Evolutionary conservation across 2,113 vertebrate genomes (phyloP).

Genomic region (Thamnaconus septentrionalis): DNA sequence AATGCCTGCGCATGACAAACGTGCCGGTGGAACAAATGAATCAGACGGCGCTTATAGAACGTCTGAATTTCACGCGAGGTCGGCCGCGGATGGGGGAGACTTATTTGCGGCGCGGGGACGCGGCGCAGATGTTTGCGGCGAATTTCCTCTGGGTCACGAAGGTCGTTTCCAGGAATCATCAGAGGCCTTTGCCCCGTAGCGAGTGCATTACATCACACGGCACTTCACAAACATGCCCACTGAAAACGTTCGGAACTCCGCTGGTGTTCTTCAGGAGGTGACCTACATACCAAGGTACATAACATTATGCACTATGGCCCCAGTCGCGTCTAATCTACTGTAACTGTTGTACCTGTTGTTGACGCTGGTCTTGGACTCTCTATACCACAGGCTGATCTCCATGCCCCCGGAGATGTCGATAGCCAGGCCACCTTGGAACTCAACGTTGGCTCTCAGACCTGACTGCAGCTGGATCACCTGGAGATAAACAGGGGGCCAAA

Average conservation of each 20-base stretch:
- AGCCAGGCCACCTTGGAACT: slow-evolving; percentile 88
- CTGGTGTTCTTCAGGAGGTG: neutral
- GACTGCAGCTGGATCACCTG: slow-evolving; percentile 91
- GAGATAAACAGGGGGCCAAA: neutral
- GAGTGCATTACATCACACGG: slow-evolving; percentile 16
- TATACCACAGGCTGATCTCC: slow-evolving; percentile 98
- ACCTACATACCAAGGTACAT: neutral
- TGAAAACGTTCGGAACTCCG: neutral
- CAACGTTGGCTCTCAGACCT: slow-evolving; percentile 81
- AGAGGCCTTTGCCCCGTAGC: slow-evolving; percentile 26
- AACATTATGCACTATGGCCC: neutral
- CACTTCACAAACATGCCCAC: slow-evolving; percentile 16
- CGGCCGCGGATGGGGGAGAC: slow-evolving; percentile 39
- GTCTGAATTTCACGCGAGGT: slow-evolving; percentile 47
- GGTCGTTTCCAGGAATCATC: slow-evolving; percentile 33
- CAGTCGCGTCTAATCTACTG: neutral
- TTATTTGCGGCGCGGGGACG: slow-evolving; percentile 46
- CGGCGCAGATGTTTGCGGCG: slow-evolving; percentile 2
- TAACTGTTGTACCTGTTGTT: slow-evolving; percentile 84
- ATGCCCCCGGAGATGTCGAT: slow-evolving; percentile 97
- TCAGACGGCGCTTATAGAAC: slow-evolving; percentile 57
- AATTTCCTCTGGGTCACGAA: slow-evolving; percentile 18
- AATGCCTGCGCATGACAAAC: slow-evolving; percentile 45
- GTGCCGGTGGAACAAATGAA: slow-evolving; percentile 62
- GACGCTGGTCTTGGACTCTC: slow-evolving; percentile 95